phyloP scores from a whole-genome alignment of 2,888 invertebrate species.

The Pollenia angustigena region DNA sequence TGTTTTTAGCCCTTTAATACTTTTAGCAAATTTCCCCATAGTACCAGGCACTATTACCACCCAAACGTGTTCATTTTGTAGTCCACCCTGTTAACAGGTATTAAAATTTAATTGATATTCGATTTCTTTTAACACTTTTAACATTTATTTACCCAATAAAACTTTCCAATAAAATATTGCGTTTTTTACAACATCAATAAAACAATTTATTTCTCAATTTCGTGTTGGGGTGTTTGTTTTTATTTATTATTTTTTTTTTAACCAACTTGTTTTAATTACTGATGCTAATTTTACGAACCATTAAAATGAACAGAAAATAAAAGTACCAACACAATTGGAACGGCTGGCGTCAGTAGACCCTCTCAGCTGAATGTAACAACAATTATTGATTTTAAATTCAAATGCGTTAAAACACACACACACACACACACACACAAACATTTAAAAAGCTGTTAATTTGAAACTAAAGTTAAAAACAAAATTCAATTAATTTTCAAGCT shows the following conservation, averaged over 20 bases:
- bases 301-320: background rate
- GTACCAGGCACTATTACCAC: background rate
- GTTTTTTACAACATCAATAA: background rate
- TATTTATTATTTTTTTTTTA: background rate
- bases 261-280: conserved; percentile 29
- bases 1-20: too few relatives aligned
- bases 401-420: background rate
- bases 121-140: conserved; percentile 6
- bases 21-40: too few relatives aligned
- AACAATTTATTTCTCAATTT: background rate
- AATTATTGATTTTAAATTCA: conserved; percentile 28
- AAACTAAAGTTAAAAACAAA: background rate
- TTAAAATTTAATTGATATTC: background rate
- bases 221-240: background rate
- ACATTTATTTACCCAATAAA: conserved; percentile 13
- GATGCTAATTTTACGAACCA: conserved; percentile 35
- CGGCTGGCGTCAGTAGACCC: background rate
- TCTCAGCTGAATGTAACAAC: background rate
- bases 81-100: too few relatives aligned
- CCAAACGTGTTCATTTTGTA: background rate
- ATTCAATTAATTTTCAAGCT: conserved; percentile 3
- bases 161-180: background rate
- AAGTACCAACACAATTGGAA: background rate
- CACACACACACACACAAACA: background rate
- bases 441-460: conserved; percentile 20